phyloP scores from a whole-genome alignment of 2,888 invertebrate genomes.

The Imbricaverruca yamaguchii region DNA sequence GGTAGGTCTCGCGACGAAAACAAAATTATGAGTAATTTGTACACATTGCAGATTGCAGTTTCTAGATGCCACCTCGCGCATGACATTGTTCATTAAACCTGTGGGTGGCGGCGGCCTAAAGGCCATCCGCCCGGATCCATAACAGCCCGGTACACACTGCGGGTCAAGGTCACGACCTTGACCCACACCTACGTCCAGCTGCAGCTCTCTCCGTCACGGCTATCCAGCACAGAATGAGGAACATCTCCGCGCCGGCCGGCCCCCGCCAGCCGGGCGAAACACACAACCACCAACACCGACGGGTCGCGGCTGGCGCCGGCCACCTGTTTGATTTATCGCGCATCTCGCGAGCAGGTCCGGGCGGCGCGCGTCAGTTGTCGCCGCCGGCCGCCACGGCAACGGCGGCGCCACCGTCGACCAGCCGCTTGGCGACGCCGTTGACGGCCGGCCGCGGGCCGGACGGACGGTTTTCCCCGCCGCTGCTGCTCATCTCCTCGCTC shows the following conservation, averaged over 20 bases:
- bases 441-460: not conserved
- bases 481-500: constrained; percentile 15
- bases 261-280: not conserved
- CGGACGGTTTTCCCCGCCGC: not conserved
- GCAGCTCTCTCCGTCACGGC: too few species aligned
- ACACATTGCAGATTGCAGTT: not conserved
- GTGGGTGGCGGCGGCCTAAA: too few species aligned
- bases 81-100: too few species aligned
- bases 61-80: not conserved
- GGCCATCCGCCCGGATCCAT: too few species aligned
- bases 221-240: too few species aligned
- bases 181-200: too few species aligned
- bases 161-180: too few species aligned
- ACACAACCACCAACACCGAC: not conserved
- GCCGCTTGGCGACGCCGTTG: not conserved
- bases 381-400: not conserved
- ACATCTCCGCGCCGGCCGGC: too few species aligned
- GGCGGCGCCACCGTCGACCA: not conserved
- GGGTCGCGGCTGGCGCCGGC: not conserved
- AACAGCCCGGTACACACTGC: too few species aligned
- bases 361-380: not conserved
- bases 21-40: constrained; percentile 13
- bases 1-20: not conserved
- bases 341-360: not conserved
- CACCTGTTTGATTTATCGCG: not conserved